These are phyloP conservation scores for Hemicentrotus pulcherrimus DNA, from an alignment of 35 echinoderm and acorn worm species.

Conservation along the genomic window DNA sequence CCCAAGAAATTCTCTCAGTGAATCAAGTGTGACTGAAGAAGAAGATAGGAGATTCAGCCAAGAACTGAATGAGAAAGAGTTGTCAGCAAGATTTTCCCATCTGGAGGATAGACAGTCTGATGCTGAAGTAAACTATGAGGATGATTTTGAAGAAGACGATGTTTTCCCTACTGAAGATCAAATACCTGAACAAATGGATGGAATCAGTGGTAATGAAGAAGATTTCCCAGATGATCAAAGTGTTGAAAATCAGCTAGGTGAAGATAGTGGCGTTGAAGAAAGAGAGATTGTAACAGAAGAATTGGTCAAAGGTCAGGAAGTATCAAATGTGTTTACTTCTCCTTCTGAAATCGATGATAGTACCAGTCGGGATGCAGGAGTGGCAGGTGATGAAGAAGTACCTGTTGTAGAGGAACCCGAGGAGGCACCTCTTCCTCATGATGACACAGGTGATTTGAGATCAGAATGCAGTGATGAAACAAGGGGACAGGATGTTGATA, in stretches of 20 bases:
- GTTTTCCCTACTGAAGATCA: not conserved
- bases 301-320: not conserved
- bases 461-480: not conserved
- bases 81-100: constrained; percentile 15
- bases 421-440: too few relatives aligned
- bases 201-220: not conserved
- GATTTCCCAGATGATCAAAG: not conserved
- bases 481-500: not conserved
- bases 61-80: not conserved
- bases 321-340: not conserved
- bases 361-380: too few relatives aligned
- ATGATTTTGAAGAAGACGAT: constrained; percentile 39
- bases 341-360: not conserved
- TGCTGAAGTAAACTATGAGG: not conserved
- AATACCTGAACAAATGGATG: not conserved
- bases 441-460: not conserved
- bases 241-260: not conserved
- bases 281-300: not conserved
- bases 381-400: too few relatives aligned
- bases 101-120: not conserved
- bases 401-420: too few relatives aligned
- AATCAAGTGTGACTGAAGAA: not conserved
- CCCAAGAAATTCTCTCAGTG: constrained; percentile 34
- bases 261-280: not conserved
- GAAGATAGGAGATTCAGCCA: not conserved